Evolutionary conservation across 2,888 invertebrate species (phyloP), one percentile per base, ranked within the genome.

Genomic region (Callosobruchus maculatus): DNA sequence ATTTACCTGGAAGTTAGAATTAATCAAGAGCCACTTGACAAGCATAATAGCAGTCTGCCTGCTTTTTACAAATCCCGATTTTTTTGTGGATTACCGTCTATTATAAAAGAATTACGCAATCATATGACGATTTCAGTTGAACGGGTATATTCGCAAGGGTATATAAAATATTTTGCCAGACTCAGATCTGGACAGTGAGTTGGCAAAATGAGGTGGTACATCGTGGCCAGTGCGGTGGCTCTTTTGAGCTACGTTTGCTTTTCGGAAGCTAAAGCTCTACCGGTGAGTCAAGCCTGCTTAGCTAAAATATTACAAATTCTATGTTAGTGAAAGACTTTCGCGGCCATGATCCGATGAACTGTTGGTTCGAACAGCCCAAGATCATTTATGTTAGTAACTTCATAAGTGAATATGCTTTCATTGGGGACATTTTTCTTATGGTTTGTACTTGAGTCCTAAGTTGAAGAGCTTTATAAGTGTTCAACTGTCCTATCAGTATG

Each of bases 171-270:
- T 49, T 49, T 13, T 49, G 18, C 49, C 49, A 18, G 49, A 1
- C 49, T 49, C 49, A 49, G 49, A 49, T 49, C 49, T 49, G 49
- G 49, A 49, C 49, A 49, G 49, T 49, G 1, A 49, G 49, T 49
- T 1, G 49, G 49, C 49, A 49, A 13, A 13, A 75, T 75, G 75
- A 75, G 68, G 73, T 73, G 21, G 73, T 73, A 71, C 9, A 22
- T 75, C 21, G 70, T 72, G 67, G 68, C 72, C 70, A 68, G 71
- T 73, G 73, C 67, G 20, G 71, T 73, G 31, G 73, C 73, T 67
- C 49, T 67, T 18, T 0, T 70, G n/a, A 68, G 75, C 66, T 70
- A 71, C 20, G 73, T 69, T 2, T 70, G 69, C 9, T 13, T 49
- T 5, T 68, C 30, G 7, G 73, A 75, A 4, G 71, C 75, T 0